A percentile compares a stretch with the other conserved stretches of the same genome.
These are phyloP conservation scores for Rhynchonycteris naso DNA, from an alignment of 2,797 vertebrate species.

Conservation along the genomic window DNA sequence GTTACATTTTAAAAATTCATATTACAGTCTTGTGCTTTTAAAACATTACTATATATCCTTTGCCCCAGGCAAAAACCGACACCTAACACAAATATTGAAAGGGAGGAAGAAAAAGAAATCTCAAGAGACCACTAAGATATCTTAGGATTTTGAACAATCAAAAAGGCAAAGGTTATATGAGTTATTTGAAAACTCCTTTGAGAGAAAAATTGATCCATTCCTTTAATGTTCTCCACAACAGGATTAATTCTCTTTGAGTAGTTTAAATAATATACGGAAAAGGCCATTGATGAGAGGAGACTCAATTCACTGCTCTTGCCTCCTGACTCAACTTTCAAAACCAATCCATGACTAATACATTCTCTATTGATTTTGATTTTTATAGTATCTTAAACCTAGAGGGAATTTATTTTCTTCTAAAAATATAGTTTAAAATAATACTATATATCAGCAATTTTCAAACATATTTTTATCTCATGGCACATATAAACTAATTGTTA, in stretches of 20 bases:
- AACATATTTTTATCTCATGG: no score
- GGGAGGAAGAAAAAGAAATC: background rate
- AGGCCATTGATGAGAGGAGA: background rate
- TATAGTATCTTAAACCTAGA: conserved; percentile 13
- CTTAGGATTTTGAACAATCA: conserved; percentile 59
- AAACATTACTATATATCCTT: conserved; percentile 24
- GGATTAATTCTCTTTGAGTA: conserved; percentile 35
- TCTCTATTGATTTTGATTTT: conserved; percentile 56
- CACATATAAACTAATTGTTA: no score
- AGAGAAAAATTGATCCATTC: conserved; percentile 56
- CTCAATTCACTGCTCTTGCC: background rate
- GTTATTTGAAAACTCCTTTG: conserved; percentile 60
- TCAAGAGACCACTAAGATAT: conserved; percentile 19
- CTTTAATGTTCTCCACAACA: conserved; percentile 57
- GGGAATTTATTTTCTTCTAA: background rate
- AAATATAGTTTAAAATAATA: conserved; percentile 16
- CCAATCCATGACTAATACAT: conserved; percentile 19
- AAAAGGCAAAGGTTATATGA: conserved; percentile 55
- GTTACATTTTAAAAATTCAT: background rate
- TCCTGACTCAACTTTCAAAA: conserved; percentile 26
- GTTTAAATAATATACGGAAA: conserved; percentile 56
- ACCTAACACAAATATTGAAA: conserved; percentile 35
- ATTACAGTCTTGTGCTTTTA: background rate
- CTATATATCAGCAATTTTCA: no score
- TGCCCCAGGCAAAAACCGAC: conserved; percentile 13